phyloP scores from a whole-genome alignment of 2,888 invertebrate genomes.

The Galeopsomyia nigrocyanea region DNA sequence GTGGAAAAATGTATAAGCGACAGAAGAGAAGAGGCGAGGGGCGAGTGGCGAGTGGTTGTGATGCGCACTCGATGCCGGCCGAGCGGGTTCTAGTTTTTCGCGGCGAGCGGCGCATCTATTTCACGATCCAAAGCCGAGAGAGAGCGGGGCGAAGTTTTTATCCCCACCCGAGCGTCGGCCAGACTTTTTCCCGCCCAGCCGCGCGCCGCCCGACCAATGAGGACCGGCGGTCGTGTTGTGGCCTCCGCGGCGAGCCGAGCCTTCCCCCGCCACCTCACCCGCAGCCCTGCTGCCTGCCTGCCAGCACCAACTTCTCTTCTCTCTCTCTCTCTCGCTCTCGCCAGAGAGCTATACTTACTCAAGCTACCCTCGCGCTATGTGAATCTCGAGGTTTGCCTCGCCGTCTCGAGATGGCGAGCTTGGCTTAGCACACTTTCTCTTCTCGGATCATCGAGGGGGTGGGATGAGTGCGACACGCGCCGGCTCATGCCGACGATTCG shows the following conservation, averaged over 20 bases:
- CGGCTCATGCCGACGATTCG: neutral
- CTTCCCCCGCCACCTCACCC: slow-evolving; percentile 62
- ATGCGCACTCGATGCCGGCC: slow-evolving; percentile 65
- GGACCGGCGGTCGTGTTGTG: slow-evolving; percentile 69
- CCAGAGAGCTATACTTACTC: too few relatives aligned
- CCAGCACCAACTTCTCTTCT: slow-evolving; percentile 13
- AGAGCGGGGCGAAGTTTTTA: slow-evolving; percentile 36
- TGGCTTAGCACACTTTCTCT: too few relatives aligned
- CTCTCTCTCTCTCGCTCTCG: slow-evolving; percentile 40
- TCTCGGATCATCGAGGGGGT: slow-evolving; percentile 7
- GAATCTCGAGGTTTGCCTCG: too few relatives aligned
- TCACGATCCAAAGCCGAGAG: slow-evolving; percentile 51
- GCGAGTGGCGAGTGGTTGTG: too few relatives aligned
- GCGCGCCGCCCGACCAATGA: slow-evolving; percentile 55
- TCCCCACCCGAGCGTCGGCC: slow-evolving; percentile 53
- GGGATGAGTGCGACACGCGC: slow-evolving; percentile 37
- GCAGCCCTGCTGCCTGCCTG: too few relatives aligned
- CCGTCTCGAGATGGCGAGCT: too few relatives aligned
- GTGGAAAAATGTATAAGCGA: too few relatives aligned
- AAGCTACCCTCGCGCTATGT: too few relatives aligned
- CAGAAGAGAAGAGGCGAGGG: too few relatives aligned
- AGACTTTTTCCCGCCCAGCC: slow-evolving; percentile 65
- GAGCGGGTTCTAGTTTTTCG: slow-evolving; percentile 69
- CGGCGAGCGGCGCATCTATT: slow-evolving; percentile 65
- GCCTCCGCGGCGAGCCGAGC: slow-evolving; percentile 68